Evolutionary conservation across 2,113 vertebrate species (phyloP).

Genomic region (Catagonus wagneri): DNA sequence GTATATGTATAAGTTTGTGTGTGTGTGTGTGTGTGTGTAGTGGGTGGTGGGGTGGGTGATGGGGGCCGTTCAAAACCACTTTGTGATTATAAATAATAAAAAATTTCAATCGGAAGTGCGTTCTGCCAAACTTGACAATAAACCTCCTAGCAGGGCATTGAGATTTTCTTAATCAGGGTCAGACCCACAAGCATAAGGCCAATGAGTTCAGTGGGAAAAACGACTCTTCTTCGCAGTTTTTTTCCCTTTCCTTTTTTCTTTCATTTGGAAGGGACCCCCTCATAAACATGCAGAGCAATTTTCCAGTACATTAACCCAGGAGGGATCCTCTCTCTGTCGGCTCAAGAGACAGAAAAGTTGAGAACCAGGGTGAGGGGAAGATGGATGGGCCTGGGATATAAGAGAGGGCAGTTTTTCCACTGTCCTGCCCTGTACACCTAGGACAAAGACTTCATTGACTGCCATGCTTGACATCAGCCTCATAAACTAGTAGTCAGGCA

Average conservation of each 20-base stretch:
- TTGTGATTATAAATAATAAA: slow-evolving; percentile 90
- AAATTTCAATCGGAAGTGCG: slow-evolving; percentile 90
- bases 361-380: slow-evolving; percentile 92
- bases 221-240: slow-evolving; percentile 89
- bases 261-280: slow-evolving; percentile 94
- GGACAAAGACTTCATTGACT: slow-evolving; percentile 99
- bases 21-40: not conserved
- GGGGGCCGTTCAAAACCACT: slow-evolving; percentile 84
- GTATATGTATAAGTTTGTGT: not conserved
- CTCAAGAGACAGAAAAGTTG: slow-evolving; percentile 88
- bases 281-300: slow-evolving; percentile 99
- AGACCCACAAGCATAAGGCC: slow-evolving; percentile 94
- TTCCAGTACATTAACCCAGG: slow-evolving; percentile 99
- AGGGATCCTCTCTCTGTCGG: slow-evolving; percentile 95
- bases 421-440: slow-evolving; percentile 94
- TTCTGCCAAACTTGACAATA: slow-evolving; percentile 90
- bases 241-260: slow-evolving; percentile 92
- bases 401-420: slow-evolving; percentile 98
- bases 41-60: slow-evolving; percentile 65
- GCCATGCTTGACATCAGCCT: slow-evolving; percentile 98
- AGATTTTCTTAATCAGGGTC: slow-evolving; percentile 93
- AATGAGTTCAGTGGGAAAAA: slow-evolving; percentile 91
- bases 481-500: slow-evolving; percentile 98
- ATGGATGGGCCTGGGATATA: slow-evolving; percentile 98
- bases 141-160: slow-evolving; percentile 91